Conservation (phyloP, 2,113 vertebrate species). For the Blennius ocellaris region DNA sequence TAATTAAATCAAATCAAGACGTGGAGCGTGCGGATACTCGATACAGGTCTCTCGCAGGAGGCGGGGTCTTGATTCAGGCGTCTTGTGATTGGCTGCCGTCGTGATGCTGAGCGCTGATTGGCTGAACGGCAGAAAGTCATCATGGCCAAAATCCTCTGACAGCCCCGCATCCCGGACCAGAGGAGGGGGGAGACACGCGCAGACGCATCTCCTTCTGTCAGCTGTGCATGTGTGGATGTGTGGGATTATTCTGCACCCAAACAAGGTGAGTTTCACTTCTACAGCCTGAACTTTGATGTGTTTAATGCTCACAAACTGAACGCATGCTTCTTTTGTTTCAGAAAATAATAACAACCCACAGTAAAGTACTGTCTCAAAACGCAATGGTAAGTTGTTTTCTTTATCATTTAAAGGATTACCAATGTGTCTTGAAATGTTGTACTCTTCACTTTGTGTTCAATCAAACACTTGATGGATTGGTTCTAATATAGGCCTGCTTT, state of each 20-base stretch:
- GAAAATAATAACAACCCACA: no score
- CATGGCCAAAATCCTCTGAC: constrained; percentile 58
- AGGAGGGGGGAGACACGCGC: background rate
- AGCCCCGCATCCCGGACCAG: constrained; percentile 23
- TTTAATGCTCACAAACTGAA: background rate
- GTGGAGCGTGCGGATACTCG: background rate
- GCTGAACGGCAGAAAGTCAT: constrained; percentile 51
- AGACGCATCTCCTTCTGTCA: background rate
- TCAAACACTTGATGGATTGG: no score
- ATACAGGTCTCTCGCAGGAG: constrained; percentile 17
- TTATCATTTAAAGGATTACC: background rate
- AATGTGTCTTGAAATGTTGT: no score
- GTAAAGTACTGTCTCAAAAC: background rate
- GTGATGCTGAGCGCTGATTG: constrained; percentile 65
- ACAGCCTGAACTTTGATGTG: background rate
- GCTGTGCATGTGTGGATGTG: background rate
- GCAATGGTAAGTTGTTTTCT: constrained; percentile 69
- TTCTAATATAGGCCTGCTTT: no score
- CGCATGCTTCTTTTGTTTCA: background rate
- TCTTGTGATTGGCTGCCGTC: constrained; percentile 69
- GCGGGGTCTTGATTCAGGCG: constrained; percentile 58
- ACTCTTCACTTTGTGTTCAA: no score
- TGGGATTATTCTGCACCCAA: background rate
- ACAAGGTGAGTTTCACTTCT: constrained; percentile 39
- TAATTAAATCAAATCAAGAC: constrained; percentile 12